Base-by-base conservation (phyloP, 2,797 vertebrate genomes). In the Sebastes steindachneri region DNA sequence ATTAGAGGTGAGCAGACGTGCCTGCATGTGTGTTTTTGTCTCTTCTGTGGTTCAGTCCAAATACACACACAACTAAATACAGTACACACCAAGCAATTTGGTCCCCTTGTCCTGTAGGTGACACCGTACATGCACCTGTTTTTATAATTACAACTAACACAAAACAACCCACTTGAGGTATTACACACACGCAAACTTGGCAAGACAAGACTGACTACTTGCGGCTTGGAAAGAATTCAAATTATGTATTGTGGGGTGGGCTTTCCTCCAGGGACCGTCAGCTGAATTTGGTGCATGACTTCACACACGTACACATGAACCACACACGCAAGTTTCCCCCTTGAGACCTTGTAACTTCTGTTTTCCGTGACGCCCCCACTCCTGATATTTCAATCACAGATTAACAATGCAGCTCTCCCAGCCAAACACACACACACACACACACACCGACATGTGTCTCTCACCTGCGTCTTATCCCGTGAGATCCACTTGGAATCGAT, bases 401-500 rank as follows among this genome's bases (percentile, higher is more conserved):
- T 48, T 35, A 64, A 68, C 68, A 87, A 63, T 25, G 58, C 48
- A 53, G 19, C 12, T 48, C 58, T 41, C n/a, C 17, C 11, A 71
- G 65, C 25, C 35, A 65, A 53, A 58, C 63, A 57, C 48, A 23
- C 33, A 33, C 33, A 29, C 33, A 37, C 33, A 21, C 54, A 33
- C 62, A 37, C 37, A 41, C 37, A 41, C 37, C 2, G 48, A 28
- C 69, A 57, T 74, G 33, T 65, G 82, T 63, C 74, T 86, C 90
- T 90, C 81, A 96, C 99, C 97, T 99, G 96, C 3, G 96, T 95
- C 85, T 96, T 95, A 90, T 99, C 97, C 73, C 98, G 95, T 64
- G 98, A 98, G 76, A 99, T 62, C 88, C 94, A 95, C 6, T 92
- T 98, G 84, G 98, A 95, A 4, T 99, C 96, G 15, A 99, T 97